Conservation (phyloP, 2,888 invertebrate species). For the Helicoverpa assulta region DNA sequence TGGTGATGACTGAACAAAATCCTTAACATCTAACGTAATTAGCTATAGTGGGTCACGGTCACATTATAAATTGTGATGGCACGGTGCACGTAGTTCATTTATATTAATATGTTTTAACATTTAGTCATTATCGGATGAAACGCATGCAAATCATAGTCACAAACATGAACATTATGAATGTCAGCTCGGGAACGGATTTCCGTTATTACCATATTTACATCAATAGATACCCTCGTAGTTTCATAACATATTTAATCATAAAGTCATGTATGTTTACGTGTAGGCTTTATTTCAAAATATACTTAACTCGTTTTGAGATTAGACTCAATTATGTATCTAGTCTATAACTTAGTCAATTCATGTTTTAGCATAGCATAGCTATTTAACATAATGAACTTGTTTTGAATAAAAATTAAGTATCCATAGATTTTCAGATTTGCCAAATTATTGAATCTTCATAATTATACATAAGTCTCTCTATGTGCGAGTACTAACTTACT, state of each 20-base stretch:
- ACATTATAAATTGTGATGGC: conserved; percentile 79
- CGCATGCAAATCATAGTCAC: conserved; percentile 17
- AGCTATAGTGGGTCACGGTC: conserved; percentile 73
- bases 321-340: conserved; percentile 52
- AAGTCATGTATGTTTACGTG: conserved; percentile 28
- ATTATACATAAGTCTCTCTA: conserved; percentile 28
- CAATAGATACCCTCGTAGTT: conserved; percentile 48
- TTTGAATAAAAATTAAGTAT: conserved; percentile 43
- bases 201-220: conserved; percentile 30
- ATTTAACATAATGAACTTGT: conserved; percentile 48
- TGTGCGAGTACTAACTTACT: conserved; percentile 14
- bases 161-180: conserved; percentile 42
- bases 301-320: conserved; percentile 46
- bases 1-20: conserved; percentile 75
- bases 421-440: conserved; percentile 58
- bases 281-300: conserved; percentile 45
- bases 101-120: conserved; percentile 52
- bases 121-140: conserved; percentile 24
- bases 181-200: conserved; percentile 33
- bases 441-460: conserved; percentile 54
- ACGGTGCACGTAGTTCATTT: conserved; percentile 84
- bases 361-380: conserved; percentile 64
- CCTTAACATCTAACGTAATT: conserved; percentile 71
- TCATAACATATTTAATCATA: conserved; percentile 41
- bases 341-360: conserved; percentile 65